Conservation (phyloP, 2,888 invertebrate genomes). For the Cacoxenus indagator region DNA sequence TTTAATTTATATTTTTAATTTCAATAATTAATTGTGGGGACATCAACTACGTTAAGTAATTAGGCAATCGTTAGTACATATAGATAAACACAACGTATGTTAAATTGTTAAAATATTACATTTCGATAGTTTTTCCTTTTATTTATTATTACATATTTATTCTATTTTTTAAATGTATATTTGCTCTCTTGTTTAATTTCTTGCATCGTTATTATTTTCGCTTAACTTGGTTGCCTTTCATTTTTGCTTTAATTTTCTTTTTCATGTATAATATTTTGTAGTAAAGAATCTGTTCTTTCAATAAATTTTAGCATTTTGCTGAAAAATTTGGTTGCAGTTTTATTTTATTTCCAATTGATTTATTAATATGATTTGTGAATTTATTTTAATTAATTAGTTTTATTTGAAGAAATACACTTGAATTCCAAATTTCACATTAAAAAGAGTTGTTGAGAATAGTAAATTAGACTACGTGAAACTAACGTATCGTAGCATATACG, state of each 20-base stretch:
- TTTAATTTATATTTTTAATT: constrained; percentile 25
- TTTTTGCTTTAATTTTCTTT: no score
- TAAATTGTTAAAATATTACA: constrained; percentile 18
- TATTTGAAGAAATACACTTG: background rate
- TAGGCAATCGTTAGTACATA: constrained; percentile 34
- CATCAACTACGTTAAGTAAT: constrained; percentile 45
- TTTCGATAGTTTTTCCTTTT: background rate
- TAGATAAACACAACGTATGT: constrained; percentile 17
- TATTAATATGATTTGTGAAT: background rate
- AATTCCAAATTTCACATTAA: background rate
- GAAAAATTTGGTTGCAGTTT: background rate
- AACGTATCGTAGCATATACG: no score
- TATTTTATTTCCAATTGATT: background rate
- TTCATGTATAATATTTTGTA: background rate
- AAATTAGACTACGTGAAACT: background rate
- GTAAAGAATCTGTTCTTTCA: background rate
- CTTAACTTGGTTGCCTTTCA: no score
- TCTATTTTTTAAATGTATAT: background rate
- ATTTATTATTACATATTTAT: background rate
- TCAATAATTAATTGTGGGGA: constrained; percentile 40
- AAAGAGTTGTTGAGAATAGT: background rate
- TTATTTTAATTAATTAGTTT: background rate
- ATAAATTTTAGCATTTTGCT: background rate
- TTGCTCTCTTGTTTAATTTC: background rate
- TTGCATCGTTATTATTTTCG: no score